Evolutionary conservation across 2,888 invertebrate species (phyloP), one percentile per base, ranked within the genome.

Genomic region (Oscheius myriophilus): DNA sequence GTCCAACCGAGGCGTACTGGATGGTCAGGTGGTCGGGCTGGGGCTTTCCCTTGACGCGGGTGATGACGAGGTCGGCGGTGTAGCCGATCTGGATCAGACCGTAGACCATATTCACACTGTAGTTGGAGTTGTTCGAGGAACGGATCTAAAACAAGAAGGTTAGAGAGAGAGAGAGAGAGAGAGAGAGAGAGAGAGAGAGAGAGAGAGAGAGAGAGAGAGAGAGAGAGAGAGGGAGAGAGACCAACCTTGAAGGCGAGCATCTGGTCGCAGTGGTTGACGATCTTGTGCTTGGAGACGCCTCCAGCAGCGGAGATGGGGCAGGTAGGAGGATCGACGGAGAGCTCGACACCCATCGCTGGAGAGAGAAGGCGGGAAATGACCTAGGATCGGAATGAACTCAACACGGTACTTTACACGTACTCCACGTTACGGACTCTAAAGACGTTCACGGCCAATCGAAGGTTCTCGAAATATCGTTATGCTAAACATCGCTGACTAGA

Each of bases 51-150:
- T 65, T 55, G 42, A 43, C 3, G 12, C 73, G 49, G 14, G 76
- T 73, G 57, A 76, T 73, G 53, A 72, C 41, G 46, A 74, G 61
- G 21, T 72, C 72, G 7, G 65, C 65, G 11, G 72, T 72, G 58
- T 74, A 71, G 23, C 72, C 71, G 45, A 72, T 69, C 61, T 76
- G 69, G 55, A 76, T 72, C 9, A 76, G 54, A 3, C 54, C 54
- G 54, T 54, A 54, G 54, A 54, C 26, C 14, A 14, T n/a, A 58
- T 71, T 73, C 49, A 76, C 76, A 45, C 70, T 70, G 68, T 76
- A 76, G 70, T 81, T 78, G 49, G 81, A 81, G 66, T 81, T 81
- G 76, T 79, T 78, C 51, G 79, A 75, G 21, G 72, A 79, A 46
- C 72, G 74, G 58, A 80, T 66, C 75, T 33, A 9, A 9, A 33